Conservation (phyloP, 2,888 invertebrate species). For the Andrena marginata region DNA sequence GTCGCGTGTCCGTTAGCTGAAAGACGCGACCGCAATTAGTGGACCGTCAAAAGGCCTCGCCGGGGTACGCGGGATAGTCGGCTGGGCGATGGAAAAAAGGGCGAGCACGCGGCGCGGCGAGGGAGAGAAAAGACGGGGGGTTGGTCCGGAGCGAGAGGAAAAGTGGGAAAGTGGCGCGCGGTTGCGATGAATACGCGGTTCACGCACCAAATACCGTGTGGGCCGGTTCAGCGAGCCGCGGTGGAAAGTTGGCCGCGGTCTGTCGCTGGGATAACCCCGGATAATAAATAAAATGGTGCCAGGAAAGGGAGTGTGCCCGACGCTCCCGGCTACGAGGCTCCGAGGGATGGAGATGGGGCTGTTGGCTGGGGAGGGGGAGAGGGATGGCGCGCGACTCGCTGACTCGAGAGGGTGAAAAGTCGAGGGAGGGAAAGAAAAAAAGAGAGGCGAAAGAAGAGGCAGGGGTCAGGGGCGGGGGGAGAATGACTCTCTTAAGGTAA, state of each 20-base stretch:
- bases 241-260: conserved; percentile 61
- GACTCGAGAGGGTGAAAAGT: conserved; percentile 69
- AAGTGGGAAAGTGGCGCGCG: conserved; percentile 4
- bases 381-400: conserved; percentile 52
- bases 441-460: conserved; percentile 27
- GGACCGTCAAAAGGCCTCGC: conserved; percentile 67
- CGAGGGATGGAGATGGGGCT: neutral
- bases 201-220: conserved; percentile 76
- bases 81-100: neutral
- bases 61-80: conserved; percentile 29
- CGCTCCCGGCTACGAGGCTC: conserved; percentile 31
- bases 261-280: conserved; percentile 64
- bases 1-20: conserved; percentile 34
- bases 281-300: conserved; percentile 77
- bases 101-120: neutral
- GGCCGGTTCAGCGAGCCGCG: conserved; percentile 62
- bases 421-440: conserved; percentile 52
- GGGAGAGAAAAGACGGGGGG: neutral
- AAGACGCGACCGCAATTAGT: conserved; percentile 73
- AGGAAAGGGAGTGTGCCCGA: conserved; percentile 45
- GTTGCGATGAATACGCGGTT: conserved; percentile 77
- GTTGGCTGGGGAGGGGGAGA: neutral
- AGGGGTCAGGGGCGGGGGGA: conserved; percentile 28
- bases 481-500: conserved; percentile 77
- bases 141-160: conserved; percentile 1